A percentile compares a stretch with the other conserved stretches of the same genome.
These are phyloP conservation scores for Tragelaphus strepsiceros DNA, from an alignment of 2,113 vertebrate species.

Conservation along the genomic window DNA sequence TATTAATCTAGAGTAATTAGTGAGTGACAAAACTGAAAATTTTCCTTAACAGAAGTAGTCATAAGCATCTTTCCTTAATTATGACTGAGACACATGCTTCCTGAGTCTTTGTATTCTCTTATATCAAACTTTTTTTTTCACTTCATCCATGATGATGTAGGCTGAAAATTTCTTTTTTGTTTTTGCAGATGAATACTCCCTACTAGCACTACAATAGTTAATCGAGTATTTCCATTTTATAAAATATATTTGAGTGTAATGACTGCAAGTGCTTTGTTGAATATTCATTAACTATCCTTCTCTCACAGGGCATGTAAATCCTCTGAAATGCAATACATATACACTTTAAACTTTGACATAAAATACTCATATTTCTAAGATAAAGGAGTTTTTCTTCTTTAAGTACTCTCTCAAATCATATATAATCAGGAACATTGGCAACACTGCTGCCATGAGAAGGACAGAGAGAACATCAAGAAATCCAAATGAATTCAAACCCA, in stretches of 20 bases:
- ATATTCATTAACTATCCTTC: constrained; percentile 85
- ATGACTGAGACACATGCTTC: neutral
- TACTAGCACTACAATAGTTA: constrained; percentile 74
- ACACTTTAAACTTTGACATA: constrained; percentile 83
- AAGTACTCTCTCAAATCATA: constrained; percentile 85
- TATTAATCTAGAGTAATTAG: constrained; percentile 55
- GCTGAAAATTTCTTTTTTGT: constrained; percentile 64
- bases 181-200: constrained; percentile 66
- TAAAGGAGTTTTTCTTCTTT: constrained; percentile 79
- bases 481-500: constrained; percentile 89
- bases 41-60: constrained; percentile 30
- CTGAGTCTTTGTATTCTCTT: neutral
- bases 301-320: constrained; percentile 78
- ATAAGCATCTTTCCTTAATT: neutral
- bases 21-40: neutral
- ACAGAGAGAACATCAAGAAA: constrained; percentile 87
- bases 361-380: constrained; percentile 82
- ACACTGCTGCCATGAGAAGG: constrained; percentile 80
- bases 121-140: neutral
- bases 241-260: constrained; percentile 79
- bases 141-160: neutral
- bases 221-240: constrained; percentile 76
- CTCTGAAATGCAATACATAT: constrained; percentile 75
- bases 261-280: constrained; percentile 78
- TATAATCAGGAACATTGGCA: constrained; percentile 85